Evolutionary conservation across 2,797 vertebrate genomes (phyloP).

Genomic region (Limnodromus scolopaceus): DNA sequence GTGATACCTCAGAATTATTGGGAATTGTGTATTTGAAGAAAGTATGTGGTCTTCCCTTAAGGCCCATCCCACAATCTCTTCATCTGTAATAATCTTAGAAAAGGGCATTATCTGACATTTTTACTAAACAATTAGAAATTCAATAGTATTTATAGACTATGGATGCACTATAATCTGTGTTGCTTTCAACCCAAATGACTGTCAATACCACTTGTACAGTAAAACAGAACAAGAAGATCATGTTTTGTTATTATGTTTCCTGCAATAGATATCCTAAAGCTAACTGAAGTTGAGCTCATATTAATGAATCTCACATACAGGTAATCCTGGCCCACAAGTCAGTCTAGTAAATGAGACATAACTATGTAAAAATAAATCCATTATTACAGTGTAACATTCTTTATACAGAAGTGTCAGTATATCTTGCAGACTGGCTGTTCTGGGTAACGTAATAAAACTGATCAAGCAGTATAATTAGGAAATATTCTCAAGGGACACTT

Average conservation of each 20-base stretch:
- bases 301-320: not conserved
- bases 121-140: not conserved
- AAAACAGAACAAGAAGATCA: not conserved
- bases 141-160: not conserved
- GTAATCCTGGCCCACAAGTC: not conserved
- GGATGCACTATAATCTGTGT: not conserved
- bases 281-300: not conserved
- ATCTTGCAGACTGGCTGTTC: conserved; percentile 80
- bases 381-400: conserved; percentile 74
- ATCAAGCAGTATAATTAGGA: conserved; percentile 62
- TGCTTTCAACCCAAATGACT: not conserved
- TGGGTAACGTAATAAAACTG: conserved; percentile 73
- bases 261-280: not conserved
- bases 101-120: not conserved
- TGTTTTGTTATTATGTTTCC: not conserved
- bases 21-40: not conserved
- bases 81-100: not conserved
- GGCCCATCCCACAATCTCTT: not conserved
- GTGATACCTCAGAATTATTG: not conserved
- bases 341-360: not conserved
- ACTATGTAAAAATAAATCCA: not conserved
- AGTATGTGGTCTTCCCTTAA: not conserved
- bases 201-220: not conserved
- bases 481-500: conserved; percentile 61
- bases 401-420: conserved; percentile 68